phyloP scores from a whole-genome alignment of 2,797 vertebrate genomes.

The Xenentodon cancila region DNA sequence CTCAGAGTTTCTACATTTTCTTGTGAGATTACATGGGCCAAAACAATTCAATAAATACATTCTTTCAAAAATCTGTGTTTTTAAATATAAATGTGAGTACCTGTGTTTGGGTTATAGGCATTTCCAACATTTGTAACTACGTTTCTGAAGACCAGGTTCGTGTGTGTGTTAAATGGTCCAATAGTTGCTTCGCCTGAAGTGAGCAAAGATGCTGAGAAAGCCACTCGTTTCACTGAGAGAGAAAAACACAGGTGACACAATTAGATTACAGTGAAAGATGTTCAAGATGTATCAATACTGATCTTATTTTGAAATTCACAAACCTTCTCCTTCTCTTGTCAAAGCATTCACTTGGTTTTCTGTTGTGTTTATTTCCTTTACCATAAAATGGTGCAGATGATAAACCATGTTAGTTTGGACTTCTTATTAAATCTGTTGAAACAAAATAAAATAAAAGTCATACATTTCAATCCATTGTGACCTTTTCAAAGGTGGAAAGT shows the following conservation, averaged over 20 bases:
- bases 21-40: no score
- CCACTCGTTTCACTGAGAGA: conserved; percentile 24
- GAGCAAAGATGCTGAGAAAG: conserved; percentile 26
- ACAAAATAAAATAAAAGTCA: no score
- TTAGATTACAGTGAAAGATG: not conserved
- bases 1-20: no score
- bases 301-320: not conserved
- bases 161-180: conserved; percentile 15
- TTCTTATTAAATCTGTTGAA: no score
- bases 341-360: conserved; percentile 49
- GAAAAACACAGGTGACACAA: not conserved
- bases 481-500: no score
- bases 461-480: no score
- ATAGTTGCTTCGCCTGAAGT: not conserved
- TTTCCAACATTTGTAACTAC: conserved; percentile 22
- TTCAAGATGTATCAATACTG: not conserved
- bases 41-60: no score
- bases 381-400: no score
- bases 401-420: no score
- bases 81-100: not conserved
- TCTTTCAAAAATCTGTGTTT: no score
- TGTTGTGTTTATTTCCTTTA: conserved; percentile 24
- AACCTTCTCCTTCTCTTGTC: conserved; percentile 35
- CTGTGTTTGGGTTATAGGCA: conserved; percentile 27
- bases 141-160: conserved; percentile 11